These are phyloP conservation scores for Apotomis capreana DNA, from an alignment of 2,888 invertebrate genomes.

Conservation along the genomic window DNA sequence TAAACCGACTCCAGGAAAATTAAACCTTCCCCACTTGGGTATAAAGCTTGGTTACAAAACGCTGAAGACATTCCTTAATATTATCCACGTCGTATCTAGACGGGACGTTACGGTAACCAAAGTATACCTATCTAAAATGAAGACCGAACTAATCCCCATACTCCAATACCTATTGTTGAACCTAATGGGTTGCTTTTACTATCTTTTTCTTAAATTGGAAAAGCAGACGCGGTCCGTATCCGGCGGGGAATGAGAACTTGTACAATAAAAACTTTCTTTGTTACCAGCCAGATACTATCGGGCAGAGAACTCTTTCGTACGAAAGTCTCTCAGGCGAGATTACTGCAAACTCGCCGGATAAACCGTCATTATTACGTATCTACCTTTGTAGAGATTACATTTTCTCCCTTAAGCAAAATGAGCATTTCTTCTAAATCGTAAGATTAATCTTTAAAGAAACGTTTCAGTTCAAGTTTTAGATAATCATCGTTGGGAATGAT, in stretches of 20 bases:
- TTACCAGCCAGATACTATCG: constrained; percentile 77
- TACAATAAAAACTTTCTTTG: constrained; percentile 81
- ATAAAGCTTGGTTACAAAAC: neutral
- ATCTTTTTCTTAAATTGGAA: constrained; percentile 77
- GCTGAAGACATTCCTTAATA: neutral
- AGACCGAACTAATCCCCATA: constrained; percentile 29
- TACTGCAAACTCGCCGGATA: constrained; percentile 48
- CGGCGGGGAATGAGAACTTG: constrained; percentile 65
- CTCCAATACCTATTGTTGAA: constrained; percentile 33
- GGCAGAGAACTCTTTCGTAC: constrained; percentile 70
- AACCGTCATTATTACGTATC: constrained; percentile 45
- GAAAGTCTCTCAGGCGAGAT: constrained; percentile 58
- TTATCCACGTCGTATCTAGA: neutral
- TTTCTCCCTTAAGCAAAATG: constrained; percentile 35
- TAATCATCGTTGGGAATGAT: constrained; percentile 46
- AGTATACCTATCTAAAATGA: neutral
- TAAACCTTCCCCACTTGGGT: neutral
- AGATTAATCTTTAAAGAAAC: constrained; percentile 53
- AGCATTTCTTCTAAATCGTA: constrained; percentile 53
- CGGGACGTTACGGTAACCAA: neutral
- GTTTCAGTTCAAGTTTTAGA: constrained; percentile 55
- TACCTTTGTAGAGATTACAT: constrained; percentile 9
- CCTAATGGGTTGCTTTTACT: constrained; percentile 62
- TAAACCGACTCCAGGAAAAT: neutral
- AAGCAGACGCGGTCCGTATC: constrained; percentile 71